These are phyloP conservation scores for Musca vetustissima DNA, from an alignment of 1,140 invertebrate genomes.

Conservation along the genomic window DNA sequence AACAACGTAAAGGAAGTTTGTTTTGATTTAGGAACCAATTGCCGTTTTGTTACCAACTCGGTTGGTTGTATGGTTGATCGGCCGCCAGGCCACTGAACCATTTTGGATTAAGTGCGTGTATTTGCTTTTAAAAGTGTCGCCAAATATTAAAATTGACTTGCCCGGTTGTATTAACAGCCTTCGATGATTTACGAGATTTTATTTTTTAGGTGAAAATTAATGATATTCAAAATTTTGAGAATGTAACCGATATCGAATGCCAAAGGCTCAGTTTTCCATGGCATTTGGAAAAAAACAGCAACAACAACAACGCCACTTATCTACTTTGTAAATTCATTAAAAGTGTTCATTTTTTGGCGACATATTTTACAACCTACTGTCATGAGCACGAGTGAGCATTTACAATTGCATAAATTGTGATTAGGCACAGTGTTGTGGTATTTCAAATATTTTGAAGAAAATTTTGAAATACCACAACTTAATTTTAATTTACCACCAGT, in stretches of 20 bases:
- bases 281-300: not conserved
- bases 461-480: too few species aligned
- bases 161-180: too few species aligned
- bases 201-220: not conserved
- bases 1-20: too few species aligned
- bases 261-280: not conserved
- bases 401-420: not conserved
- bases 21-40: too few species aligned
- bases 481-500: too few species aligned
- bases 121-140: constrained; percentile 6
- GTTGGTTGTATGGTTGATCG: too few species aligned
- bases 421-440: constrained; percentile 12
- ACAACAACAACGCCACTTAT: too few species aligned
- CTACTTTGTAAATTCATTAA: too few species aligned
- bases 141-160: not conserved
- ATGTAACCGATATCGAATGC: too few species aligned
- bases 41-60: too few species aligned
- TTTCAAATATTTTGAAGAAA: too few species aligned
- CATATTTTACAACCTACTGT: not conserved
- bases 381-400: not conserved
- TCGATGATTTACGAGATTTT: not conserved
- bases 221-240: not conserved
- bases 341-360: not conserved
- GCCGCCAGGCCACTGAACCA: not conserved
- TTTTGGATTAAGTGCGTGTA: constrained; percentile 4